phyloP scores from a whole-genome alignment of 2,113 vertebrate genomes.

The Fulica atra region DNA sequence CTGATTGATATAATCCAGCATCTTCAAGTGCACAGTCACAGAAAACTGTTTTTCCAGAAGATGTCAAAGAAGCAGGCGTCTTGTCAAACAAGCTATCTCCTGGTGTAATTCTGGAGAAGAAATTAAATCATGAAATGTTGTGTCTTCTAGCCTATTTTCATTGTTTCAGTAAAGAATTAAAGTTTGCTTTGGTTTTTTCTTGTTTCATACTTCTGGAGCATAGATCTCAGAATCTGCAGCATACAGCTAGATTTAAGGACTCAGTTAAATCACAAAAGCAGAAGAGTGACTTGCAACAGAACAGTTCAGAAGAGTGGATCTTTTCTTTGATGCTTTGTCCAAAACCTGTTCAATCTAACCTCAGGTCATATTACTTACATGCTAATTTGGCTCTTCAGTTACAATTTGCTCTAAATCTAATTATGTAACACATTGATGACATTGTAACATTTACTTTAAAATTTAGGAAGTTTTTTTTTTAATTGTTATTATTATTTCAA shows the following conservation, averaged over 20 bases:
- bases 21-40: conserved; percentile 76
- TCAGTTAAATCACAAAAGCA: background rate
- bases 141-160: background rate
- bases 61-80: conserved; percentile 47
- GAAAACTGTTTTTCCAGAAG: conserved; percentile 51
- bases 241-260: background rate
- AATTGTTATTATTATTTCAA: background rate
- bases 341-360: background rate
- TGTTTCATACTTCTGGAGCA: background rate
- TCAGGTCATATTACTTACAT: background rate
- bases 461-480: background rate
- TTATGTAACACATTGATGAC: background rate
- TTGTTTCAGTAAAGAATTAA: background rate
- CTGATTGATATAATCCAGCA: background rate
- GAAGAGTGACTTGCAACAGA: background rate
- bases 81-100: conserved; percentile 88
- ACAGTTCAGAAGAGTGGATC: background rate
- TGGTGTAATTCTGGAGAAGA: conserved; percentile 79
- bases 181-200: background rate
- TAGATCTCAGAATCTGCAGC: background rate
- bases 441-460: background rate
- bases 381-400: background rate
- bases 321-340: background rate
- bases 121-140: background rate
- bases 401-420: background rate